Evolutionary conservation across 35 echinoderm and acorn worm species (phyloP), one percentile per base, ranked within the genome.

Genomic region (Chiridota heheva): DNA sequence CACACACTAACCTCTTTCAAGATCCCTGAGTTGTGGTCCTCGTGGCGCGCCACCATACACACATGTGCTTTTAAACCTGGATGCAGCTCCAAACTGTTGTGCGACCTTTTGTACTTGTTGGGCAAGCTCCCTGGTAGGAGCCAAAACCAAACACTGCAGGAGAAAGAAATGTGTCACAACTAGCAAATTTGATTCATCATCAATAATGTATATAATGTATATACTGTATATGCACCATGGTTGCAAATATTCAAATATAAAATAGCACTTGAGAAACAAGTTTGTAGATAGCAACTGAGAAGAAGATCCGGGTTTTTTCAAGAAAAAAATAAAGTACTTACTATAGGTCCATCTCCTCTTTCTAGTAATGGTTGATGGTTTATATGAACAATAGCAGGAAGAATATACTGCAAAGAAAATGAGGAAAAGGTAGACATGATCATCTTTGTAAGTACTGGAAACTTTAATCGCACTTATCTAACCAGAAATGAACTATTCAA

Each of bases 381-480:
- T 62, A 96, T 96, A 55, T 96, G 93, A 26, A 96, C 93, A 83
- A 96, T 91, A 53, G 93, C 76, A 15, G 93, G 93, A 17, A 96
- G 45, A 53, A 96, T 90, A 61, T 86, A 96, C 73, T 85, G 73
- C 41, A 83, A 58, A 44, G 48, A 43, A 33, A 28, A 73, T 27
- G 40, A 78, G 56, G 38, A 42, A n/a, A n/a, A n/a, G n/a, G n/a
- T n/a, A n/a, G n/a, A n/a, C n/a, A n/a, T n/a, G n/a, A n/a, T n/a
- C n/a, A n/a, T n/a, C n/a, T n/a, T n/a, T n/a, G n/a, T n/a, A n/a
- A n/a, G n/a, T n/a, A n/a, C n/a, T n/a, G n/a, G n/a, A n/a, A n/a
- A n/a, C n/a, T n/a, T n/a, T n/a, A n/a, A n/a, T n/a, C n/a, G n/a
- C n/a, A n/a, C n/a, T n/a, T n/a, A n/a, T n/a, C n/a, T n/a, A n/a